phyloP scores from a whole-genome alignment of 2,888 invertebrate genomes.

The Orthosia gothica region DNA sequence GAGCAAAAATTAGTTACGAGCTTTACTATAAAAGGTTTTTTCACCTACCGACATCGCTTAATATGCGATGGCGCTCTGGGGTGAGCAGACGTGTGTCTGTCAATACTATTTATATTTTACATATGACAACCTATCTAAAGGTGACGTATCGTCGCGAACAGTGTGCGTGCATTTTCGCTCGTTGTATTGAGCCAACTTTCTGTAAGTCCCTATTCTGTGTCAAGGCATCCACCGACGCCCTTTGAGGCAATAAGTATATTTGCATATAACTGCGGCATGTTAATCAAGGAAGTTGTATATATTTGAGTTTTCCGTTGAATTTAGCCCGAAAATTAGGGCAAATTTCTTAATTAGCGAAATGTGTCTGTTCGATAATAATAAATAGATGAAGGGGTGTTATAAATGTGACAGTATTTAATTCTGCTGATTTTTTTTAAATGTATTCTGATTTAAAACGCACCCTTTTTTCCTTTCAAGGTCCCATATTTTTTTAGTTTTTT shows the following conservation, averaged over 20 bases:
- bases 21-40: too few species aligned
- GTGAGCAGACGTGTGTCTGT: too few species aligned
- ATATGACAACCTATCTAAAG: too few species aligned
- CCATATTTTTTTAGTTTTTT: not conserved
- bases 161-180: not conserved
- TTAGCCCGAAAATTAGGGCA: constrained; percentile 25
- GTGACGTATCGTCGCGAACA: too few species aligned
- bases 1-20: too few species aligned
- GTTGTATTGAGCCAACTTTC: not conserved
- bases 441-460: not conserved
- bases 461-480: not conserved
- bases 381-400: constrained; percentile 13
- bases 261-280: constrained; percentile 79
- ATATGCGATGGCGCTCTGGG: too few species aligned
- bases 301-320: constrained; percentile 68
- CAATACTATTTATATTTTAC: too few species aligned
- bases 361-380: constrained; percentile 28
- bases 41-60: too few species aligned
- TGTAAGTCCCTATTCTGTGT: constrained; percentile 40
- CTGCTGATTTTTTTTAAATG: too few species aligned
- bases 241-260: constrained; percentile 74
- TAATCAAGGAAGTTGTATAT: constrained; percentile 78
- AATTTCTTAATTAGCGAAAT: constrained; percentile 57
- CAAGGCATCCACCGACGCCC: constrained; percentile 72
- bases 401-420: not conserved